Evolutionary conservation across 1,140 invertebrate species (phyloP), one percentile per base, ranked within the genome.

Genomic region (Apis dorsata): DNA sequence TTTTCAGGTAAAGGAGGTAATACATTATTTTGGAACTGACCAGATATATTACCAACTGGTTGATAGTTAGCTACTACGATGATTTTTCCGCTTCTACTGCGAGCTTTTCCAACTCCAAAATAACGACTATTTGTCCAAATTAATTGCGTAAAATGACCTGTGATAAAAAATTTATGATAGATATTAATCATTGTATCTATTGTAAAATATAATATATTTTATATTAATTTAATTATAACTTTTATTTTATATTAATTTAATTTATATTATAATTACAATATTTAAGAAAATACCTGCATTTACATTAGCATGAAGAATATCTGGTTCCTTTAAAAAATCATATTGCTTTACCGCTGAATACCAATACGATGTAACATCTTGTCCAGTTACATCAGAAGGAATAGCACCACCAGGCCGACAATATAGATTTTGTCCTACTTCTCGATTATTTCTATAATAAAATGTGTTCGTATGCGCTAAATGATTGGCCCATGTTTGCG

Each of bases 121-220:
- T 96, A 95, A 66, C 95, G 95, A 12, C 96, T 97, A 11, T 94
- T 95, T 53, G 96, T 96, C 98, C 98, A 99, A 21, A 99, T 96
- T 91, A 99, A 94, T 94, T 99, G 98, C 0, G 98, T 98, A 93
- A 98, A 99, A 91, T 98, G 97, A 88, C 97, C 97, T 97, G 84
- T 79, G 1, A 75, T 9, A 63, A 59, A n/a, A 72, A 19, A 74
- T 34, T 55, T 49, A 68, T 49, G 60, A 19, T 7, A 59, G 2
- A 19, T 34, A 34, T 66, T 10, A 19, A 65, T 0, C 15, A 17
- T 28, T 34, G 12, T 55, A 13, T 15, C 12, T 55, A 55, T 13
- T 53, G n/a, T n/a, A n/a, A n/a, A n/a, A n/a, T n/a, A n/a, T n/a
- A n/a, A n/a, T n/a, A n/a, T n/a, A n/a, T n/a, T n/a, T 53, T 53